These are phyloP conservation scores for Andinoacara biseriatus DNA, from an alignment of 2,113 vertebrate genomes.

Conservation along the genomic window DNA sequence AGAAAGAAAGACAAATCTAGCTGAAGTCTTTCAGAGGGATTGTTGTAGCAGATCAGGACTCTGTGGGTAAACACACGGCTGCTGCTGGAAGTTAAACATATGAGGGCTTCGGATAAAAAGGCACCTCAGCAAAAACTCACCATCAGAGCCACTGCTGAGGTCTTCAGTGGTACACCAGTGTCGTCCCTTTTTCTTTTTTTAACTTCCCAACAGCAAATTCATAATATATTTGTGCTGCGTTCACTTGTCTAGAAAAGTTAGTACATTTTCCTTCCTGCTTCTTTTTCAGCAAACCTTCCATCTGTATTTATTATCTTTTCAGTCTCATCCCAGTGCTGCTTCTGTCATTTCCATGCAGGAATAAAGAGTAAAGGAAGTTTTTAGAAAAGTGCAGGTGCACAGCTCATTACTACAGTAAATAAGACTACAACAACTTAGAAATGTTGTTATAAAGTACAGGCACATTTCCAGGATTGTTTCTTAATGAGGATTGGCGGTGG, in stretches of 20 bases:
- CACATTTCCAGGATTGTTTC: neutral
- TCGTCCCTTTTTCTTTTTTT: neutral
- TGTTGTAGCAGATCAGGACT: conserved; percentile 26
- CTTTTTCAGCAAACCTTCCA: neutral
- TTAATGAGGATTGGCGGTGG: neutral
- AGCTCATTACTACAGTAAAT: neutral
- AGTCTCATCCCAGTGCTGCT: neutral
- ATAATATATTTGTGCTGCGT: neutral
- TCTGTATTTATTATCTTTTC: neutral
- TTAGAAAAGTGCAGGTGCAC: no score
- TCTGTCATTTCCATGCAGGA: neutral
- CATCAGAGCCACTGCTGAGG: neutral
- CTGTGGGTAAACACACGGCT: conserved; percentile 58
- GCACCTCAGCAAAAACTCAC: neutral
- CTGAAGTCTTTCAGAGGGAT: conserved; percentile 34
- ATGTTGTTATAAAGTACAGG: neutral
- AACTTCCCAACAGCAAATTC: neutral
- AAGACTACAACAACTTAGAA: neutral
- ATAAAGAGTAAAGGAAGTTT: neutral
- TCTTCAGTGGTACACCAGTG: neutral
- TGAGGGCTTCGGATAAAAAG: conserved; percentile 11
- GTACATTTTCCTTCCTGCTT: neutral
- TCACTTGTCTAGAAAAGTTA: neutral
- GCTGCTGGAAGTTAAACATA: conserved; percentile 38
- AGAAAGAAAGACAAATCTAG: conserved; percentile 50